Evolutionary conservation across 1,140 invertebrate species (phyloP).

Genomic region (Matsumurasca onukii): DNA sequence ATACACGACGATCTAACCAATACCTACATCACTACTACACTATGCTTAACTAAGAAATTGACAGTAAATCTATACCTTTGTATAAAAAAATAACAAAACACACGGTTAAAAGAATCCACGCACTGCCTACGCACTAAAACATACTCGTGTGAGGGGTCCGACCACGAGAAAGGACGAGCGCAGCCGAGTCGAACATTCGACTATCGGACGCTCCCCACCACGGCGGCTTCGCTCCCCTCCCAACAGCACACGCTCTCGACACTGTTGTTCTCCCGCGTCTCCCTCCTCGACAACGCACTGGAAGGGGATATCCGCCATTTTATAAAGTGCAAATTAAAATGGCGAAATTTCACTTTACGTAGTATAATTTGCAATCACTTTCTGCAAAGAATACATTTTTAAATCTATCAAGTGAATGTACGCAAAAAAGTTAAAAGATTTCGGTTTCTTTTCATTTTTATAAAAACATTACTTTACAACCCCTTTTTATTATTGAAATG

Average conservation of each 20-base stretch:
- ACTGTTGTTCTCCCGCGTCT: conserved; percentile 12
- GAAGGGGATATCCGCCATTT: conserved; percentile 7
- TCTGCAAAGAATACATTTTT: background rate
- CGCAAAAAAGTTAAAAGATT: background rate
- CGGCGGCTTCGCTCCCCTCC: background rate
- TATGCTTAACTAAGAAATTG: background rate
- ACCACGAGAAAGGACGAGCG: background rate
- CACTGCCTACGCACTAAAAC: background rate
- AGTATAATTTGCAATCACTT: background rate
- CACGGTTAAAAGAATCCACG: conserved; percentile 20
- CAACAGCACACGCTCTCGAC: background rate
- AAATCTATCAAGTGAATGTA: background rate
- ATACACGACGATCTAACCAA: conserved; percentile 8
- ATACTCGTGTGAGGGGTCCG: conserved; percentile 15
- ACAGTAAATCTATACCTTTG: conserved; percentile 15
- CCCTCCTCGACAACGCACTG: background rate
- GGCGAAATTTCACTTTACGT: conserved; percentile 25
- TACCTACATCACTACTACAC: background rate
- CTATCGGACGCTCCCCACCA: conserved; percentile 15
- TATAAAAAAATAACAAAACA: conserved; percentile 25
- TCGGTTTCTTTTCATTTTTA: background rate
- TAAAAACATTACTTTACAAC: too few species aligned
- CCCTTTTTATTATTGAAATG: too few species aligned
- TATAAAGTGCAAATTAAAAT: conserved; percentile 24
- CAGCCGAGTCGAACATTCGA: background rate